These are phyloP conservation scores for Metallyticus violacea DNA, from an alignment of 2,888 invertebrate genomes.

Conservation along the genomic window DNA sequence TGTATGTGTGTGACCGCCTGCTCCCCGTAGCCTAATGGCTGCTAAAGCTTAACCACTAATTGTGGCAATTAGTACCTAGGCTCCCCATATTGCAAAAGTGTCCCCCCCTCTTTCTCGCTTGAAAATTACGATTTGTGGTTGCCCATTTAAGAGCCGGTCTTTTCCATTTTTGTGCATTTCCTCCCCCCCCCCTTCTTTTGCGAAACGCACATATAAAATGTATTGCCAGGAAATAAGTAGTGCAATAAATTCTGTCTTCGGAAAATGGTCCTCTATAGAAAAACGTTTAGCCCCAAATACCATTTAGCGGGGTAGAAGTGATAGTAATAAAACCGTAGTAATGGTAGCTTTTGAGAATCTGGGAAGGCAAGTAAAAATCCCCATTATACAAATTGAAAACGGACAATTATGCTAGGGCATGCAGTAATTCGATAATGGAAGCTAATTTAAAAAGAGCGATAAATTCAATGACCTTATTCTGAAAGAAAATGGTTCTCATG, in stretches of 20 bases:
- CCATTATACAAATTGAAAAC: neutral
- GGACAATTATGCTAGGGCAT: neutral
- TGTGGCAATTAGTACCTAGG: neutral
- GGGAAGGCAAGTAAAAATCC: neutral
- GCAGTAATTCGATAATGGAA: neutral
- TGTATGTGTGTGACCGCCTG: neutral
- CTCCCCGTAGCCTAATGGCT: neutral
- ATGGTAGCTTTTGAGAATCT: neutral
- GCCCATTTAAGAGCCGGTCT: neutral
- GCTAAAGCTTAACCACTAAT: conserved; percentile 4
- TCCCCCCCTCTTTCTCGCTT: neutral
- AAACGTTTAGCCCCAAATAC: neutral
- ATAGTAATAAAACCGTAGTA: neutral
- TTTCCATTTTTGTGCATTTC: neutral
- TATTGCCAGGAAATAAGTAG: neutral
- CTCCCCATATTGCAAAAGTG: neutral
- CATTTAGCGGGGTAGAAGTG: too few relatives aligned
- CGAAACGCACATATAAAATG: neutral
- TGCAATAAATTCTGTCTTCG: neutral
- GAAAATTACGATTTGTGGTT: conserved; percentile 5
- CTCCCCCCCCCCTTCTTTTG: neutral
- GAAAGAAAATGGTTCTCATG: neutral
- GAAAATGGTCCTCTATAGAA: neutral
- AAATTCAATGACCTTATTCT: neutral
- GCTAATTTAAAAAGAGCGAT: neutral